Evolutionary conservation across 2,113 vertebrate species (phyloP).

Genomic region (Clupea harengus): DNA sequence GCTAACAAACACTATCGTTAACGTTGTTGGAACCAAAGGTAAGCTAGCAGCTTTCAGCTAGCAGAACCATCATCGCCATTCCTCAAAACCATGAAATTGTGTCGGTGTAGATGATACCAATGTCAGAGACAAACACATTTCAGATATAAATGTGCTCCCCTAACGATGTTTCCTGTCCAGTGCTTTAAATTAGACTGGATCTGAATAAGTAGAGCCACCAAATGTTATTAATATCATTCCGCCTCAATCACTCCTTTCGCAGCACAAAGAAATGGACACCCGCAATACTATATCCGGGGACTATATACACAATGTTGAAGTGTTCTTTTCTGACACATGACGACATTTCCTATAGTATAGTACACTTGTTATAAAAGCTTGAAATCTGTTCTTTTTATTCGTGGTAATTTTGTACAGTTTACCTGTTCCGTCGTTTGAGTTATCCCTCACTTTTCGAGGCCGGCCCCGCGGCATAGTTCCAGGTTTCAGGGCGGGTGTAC

Average conservation of each 20-base stretch:
- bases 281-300: conserved; percentile 90
- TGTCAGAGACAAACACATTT: not conserved
- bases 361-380: conserved; percentile 51
- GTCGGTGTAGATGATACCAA: not conserved
- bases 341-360: conserved; percentile 43
- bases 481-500: conserved; percentile 76
- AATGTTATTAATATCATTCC: conserved; percentile 86
- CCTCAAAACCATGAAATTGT: not conserved
- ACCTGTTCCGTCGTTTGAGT: conserved; percentile 84
- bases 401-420: conserved; percentile 71
- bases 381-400: conserved; percentile 63
- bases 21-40: not conserved
- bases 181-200: conserved; percentile 66
- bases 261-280: conserved; percentile 75
- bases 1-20: not conserved
- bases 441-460: conserved; percentile 84
- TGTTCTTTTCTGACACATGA: conserved; percentile 60
- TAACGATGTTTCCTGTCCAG: not conserved
- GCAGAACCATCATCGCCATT: not conserved
- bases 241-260: conserved; percentile 78
- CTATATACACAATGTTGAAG: conserved; percentile 81
- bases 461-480: conserved; percentile 96
- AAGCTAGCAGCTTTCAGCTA: conserved; percentile 13
- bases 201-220: conserved; percentile 69
- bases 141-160: not conserved